Evolutionary conservation across 2,888 invertebrate genomes (phyloP), one percentile per base, ranked within the genome.

Genomic region (Sacculina carcini): DNA sequence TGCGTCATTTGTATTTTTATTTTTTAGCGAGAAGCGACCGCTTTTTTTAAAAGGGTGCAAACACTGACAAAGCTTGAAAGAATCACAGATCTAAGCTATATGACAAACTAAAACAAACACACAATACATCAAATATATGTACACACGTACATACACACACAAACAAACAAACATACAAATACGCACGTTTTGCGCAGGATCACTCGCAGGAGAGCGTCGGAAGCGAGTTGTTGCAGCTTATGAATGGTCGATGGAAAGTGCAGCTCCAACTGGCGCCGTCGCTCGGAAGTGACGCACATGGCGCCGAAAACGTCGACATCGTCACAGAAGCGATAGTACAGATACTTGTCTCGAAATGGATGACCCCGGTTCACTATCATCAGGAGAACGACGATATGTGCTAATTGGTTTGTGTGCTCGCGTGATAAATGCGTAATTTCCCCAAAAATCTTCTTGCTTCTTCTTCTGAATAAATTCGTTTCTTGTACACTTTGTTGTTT

Each of bases 261-360:
- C 54, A 76, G 76, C 63, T 80, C 78, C 47, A 77, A 77, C 52
- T 74, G 70, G 53, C 70, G 69, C 48, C 73, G 65, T 59, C 77
- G 76, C 58, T 75, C 74, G 52, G 71, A 60, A 24, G 71, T 67
- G 31, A 75, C 73, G 16, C 51, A 44, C 19, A 69, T 69, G 19
- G 70, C 69, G 24, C 72, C 72, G 19, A 77, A 73, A 7, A 64
- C 64, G 61, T 77, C 76, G 49, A 70, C 67, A 63, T 80, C 79
- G 63, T 77, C 74, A 63, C 75, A 74, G 70, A 83, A 83, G 53
- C 80, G 77, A 67, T 83, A 83, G 60, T 81, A 74, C 62, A 81
- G 73, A 65, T 78, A 78, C 69, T 80, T 79, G 70, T 83, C 83
- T 64, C 77, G 76, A 68, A 83, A 83, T 48, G 78, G 76, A 61